Evolutionary conservation across 2,113 vertebrate genomes (phyloP).

Genomic region (Xiphophorus couchianus): DNA sequence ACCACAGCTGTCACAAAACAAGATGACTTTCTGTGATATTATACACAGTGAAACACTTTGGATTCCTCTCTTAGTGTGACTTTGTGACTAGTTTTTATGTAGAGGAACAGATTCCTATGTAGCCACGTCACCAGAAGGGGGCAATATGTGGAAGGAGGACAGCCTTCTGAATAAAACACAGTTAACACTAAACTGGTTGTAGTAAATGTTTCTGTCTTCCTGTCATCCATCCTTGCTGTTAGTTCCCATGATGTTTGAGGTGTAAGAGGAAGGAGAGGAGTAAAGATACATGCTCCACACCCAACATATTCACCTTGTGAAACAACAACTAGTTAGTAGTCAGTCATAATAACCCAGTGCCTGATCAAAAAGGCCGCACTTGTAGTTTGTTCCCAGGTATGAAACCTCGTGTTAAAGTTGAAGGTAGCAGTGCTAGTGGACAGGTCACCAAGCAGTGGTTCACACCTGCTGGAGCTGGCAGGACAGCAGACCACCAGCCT

Average conservation of each 20-base stretch:
- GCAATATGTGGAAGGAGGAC: no score
- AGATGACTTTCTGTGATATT: slow-evolving; percentile 18
- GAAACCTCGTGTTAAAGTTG: not conserved
- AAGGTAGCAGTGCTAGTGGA: not conserved
- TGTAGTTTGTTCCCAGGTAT: not conserved
- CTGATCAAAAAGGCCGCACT: not conserved
- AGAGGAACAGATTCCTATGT: not conserved
- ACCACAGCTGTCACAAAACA: slow-evolving; percentile 30
- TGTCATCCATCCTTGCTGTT: no score
- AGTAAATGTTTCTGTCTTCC: no score
- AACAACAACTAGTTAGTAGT: not conserved
- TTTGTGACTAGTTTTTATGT: not conserved
- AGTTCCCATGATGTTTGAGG: not conserved
- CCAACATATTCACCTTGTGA: not conserved
- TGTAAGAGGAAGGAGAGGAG: not conserved
- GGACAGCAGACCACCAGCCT: not conserved
- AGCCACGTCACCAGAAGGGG: not conserved
- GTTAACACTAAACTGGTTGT: not conserved
- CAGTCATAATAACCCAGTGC: not conserved
- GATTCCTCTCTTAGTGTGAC: not conserved
- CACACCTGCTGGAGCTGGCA: no score
- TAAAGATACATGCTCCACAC: not conserved
- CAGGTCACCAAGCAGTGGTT: not conserved
- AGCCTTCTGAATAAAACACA: not conserved
- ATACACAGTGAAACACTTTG: slow-evolving; percentile 15